Base-by-base conservation (phyloP, 1,140 invertebrate genomes). In the Riptortus pedestris region DNA sequence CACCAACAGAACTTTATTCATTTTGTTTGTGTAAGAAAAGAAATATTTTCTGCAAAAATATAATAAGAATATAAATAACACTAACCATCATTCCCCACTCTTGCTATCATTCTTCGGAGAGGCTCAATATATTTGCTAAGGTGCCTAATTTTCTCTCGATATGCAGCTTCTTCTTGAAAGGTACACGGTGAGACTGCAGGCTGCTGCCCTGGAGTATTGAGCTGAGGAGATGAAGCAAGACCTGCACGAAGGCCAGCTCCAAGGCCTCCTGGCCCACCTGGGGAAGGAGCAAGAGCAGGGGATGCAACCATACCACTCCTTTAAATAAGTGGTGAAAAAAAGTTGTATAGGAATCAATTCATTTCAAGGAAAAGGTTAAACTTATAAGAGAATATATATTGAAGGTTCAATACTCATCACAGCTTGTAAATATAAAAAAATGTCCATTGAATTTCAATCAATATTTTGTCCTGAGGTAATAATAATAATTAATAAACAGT, bases 111-210 rank as follows among this genome's bases (percentile, higher is more conserved):
- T 68, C 87, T 81, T 52, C 89, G 81, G 1, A 97, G 75, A 0
- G 93, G 91, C 67, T 95, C 93, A 69, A 95, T 92, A 72, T 93
- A 97, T 74, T 93, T 94, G 69, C 86, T 90, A 3, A 96, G 77
- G 71, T 95, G 90, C 29, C 89, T 82, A 43, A 96, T 85, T 77
- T 96, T 96, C 69, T 96, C 93, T 63, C 91, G 76, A 71, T 96
- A 96, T 0, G 86, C 85, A 59, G 90, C 88, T 70, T 96, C 92
- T 69, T 96, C 92, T 73, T 82, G 74, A 61, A 75, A 65, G 70
- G 77, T 78, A 58, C 85, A 79, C 0, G 85, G 86, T 75, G 85
- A 87, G 18, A 73, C 74, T n/a, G 72, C 72, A 16, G 85, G 83
- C 1, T 80, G 83, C 1, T 83, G 82, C 24, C 78, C 78, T 0